These are phyloP conservation scores for Tragelaphus buxtoni DNA, from an alignment of 2,113 vertebrate species.

Conservation along the genomic window DNA sequence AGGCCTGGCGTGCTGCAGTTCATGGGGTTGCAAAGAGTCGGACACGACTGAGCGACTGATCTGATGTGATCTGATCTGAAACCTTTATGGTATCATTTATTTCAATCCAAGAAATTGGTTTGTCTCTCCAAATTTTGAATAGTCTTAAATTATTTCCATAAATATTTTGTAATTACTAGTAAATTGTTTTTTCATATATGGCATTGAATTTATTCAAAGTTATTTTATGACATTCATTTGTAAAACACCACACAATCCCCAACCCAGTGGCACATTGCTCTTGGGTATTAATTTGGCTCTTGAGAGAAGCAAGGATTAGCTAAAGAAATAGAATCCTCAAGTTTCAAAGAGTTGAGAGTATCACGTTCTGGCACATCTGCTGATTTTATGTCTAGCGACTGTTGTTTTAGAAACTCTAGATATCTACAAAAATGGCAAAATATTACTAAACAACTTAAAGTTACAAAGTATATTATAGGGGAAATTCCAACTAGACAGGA, in stretches of 20 bases:
- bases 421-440: neutral
- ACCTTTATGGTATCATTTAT: neutral
- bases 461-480: neutral
- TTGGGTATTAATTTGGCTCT: neutral
- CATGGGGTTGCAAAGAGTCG: too few relatives aligned
- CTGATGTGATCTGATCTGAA: too few relatives aligned
- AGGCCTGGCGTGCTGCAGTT: too few relatives aligned
- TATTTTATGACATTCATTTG: neutral
- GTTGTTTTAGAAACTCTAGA: neutral
- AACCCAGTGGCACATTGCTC: neutral
- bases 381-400: neutral
- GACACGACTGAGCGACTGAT: too few relatives aligned
- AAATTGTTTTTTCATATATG: neutral
- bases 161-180: neutral
- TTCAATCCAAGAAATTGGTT: neutral
- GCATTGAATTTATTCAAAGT: neutral
- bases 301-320: neutral
- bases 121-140: neutral
- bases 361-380: neutral
- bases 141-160: neutral
- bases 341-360: neutral
- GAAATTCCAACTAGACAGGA: too few relatives aligned
- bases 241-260: neutral
- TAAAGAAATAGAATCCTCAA: neutral
- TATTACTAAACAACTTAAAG: neutral